These are phyloP conservation scores for Oligia fasciuncula DNA, from an alignment of 2,888 invertebrate genomes.

Conservation along the genomic window DNA sequence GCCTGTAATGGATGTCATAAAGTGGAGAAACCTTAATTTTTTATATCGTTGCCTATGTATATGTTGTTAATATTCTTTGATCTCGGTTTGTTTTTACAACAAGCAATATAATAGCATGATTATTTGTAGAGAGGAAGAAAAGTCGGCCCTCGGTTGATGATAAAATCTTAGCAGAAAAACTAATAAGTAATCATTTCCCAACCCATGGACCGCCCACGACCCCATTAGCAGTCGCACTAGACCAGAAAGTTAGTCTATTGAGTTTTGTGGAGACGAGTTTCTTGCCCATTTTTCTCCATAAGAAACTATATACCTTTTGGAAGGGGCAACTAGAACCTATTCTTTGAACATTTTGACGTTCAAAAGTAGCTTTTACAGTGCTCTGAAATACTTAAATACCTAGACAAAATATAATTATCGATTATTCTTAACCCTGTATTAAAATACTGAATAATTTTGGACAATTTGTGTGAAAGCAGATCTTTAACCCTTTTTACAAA, in stretches of 20 bases:
- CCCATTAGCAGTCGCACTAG: not conserved
- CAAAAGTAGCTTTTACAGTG: too few species aligned
- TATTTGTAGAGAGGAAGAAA: not conserved
- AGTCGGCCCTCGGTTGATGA: not conserved
- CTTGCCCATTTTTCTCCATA: not conserved
- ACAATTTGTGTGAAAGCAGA: too few species aligned
- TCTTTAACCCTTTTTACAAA: not conserved
- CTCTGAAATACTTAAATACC: not conserved
- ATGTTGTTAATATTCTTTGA: conserved; percentile 2
- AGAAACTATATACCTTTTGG: not conserved
- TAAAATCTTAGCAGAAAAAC: not conserved
- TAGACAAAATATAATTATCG: too few species aligned
- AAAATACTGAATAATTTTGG: too few species aligned
- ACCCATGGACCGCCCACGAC: not conserved
- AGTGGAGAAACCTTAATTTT: conserved; percentile 10
- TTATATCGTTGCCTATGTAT: conserved; percentile 17
- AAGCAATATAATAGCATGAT: not conserved
- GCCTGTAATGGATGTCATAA: conserved; percentile 30
- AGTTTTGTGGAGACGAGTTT: not conserved
- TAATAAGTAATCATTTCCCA: not conserved
- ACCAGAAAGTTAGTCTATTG: not conserved
- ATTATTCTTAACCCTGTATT: too few species aligned
- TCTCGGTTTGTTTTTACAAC: not conserved
- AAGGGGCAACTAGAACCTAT: not conserved
- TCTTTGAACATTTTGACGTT: not conserved